Conservation (phyloP, 1,140 invertebrate genomes). For the Maconellicoccus hirsutus region DNA sequence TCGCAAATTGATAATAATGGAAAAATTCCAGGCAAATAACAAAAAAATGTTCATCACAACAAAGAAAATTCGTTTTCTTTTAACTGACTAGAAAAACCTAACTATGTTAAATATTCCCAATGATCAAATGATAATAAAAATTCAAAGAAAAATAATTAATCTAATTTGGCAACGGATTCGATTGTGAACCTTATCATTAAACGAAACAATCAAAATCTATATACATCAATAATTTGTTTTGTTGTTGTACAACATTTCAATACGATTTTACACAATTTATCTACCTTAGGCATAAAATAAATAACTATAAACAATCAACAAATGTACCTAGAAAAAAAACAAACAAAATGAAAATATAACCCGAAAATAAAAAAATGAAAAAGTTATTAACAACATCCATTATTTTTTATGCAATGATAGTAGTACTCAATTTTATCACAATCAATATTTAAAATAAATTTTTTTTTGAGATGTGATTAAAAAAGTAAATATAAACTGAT, state of each 20-base stretch:
- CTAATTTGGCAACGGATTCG: too few relatives aligned
- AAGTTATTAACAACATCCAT: not conserved
- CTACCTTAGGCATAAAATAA: not conserved
- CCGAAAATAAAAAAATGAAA: not conserved
- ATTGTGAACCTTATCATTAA: too few relatives aligned
- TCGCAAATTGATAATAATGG: too few relatives aligned
- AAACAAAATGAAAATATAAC: not conserved
- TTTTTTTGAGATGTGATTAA: not conserved
- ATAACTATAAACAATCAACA: not conserved
- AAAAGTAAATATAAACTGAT: not conserved
- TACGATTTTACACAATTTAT: too few relatives aligned
- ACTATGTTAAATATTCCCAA: too few relatives aligned
- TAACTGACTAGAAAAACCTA: too few relatives aligned
- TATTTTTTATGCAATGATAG: conserved; percentile 1
- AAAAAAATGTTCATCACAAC: not conserved
- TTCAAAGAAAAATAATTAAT: too few relatives aligned
- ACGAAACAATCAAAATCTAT: too few relatives aligned
- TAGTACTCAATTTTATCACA: conserved; percentile 12
- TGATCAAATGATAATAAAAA: too few relatives aligned
- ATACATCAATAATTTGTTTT: not conserved
- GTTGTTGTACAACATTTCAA: too few relatives aligned
- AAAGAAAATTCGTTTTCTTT: not conserved
- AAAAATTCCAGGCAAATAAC: too few relatives aligned
- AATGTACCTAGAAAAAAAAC: not conserved
- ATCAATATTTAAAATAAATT: not conserved